Base-by-base conservation (phyloP, 2,888 invertebrate species). In the Leptinotarsa peninsularis region DNA sequence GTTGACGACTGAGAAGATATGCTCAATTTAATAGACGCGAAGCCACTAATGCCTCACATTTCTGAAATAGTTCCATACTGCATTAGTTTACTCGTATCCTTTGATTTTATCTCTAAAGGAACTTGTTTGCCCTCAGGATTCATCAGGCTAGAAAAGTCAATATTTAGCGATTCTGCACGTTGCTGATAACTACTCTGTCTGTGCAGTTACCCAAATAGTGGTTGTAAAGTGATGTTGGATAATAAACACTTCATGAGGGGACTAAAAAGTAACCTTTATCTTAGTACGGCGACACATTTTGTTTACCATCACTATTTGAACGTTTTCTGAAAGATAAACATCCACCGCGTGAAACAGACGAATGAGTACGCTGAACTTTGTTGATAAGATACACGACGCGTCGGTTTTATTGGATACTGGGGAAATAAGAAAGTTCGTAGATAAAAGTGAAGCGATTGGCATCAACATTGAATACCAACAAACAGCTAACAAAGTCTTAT, bases 251-350 rank as follows among this genome's bases (percentile, higher is more conserved):
- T 17, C 10, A 3, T 33, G 70, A 58, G 58, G 23, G 58, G 70
- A 49, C 70, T 70, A 70, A 70, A 69, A 58, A 43, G 43, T 56
- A 43, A 58, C 58, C 49, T 56, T 58, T 70, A 70, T 70, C 70
- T n/a, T 49, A 58, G 60, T 58, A 70, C 49, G 70, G 70, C 70
- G 70, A 70, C 70, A 58, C 54, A 58, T 58, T 70, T 49, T 70
- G 60, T 70, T 70, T 70, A 70, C 70, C 4, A 50, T n/a, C 49
- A 70, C 70, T 70, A 70, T 70, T 70, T 70, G 70, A 60, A 43
- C 58, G 33, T 49, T 70, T 21, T 56, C 49, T 5, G 70, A 49
- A 54, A 70, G 70, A 70, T 70, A 70, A 70, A 54, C 14, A 60
- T 18, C 33, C 70, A 21, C 70, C 58, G 21, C 33, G 58, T 69